Base-by-base conservation (phyloP, 2,797 vertebrate species). In the Pseudochromis fuscus region DNA sequence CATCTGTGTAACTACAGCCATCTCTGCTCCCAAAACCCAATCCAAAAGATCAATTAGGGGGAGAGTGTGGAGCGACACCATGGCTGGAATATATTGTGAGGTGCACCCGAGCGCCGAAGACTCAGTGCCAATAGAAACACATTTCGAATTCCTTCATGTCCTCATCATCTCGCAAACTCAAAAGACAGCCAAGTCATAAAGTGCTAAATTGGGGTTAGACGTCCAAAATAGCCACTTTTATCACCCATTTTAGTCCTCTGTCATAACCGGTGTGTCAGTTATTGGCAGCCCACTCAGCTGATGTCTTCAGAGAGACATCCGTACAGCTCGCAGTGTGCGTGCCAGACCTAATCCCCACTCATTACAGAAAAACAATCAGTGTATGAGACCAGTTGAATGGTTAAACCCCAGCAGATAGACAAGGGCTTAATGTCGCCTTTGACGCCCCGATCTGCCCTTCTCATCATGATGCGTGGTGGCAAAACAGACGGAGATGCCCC, bases 391-490 rank as follows among this genome's bases (percentile, higher is more conserved):
- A 82, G 85, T 82, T 88, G 83, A 90, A 88, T 77, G 84, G 51
- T 72, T 55, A 48, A 82, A 77, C 74, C 81, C 71, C 78, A 56
- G 65, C n/a, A 57, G 77, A 85, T 31, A 75, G 76, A 88, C 72
- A 81, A 75, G 77, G 71, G 87, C 85, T 91, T 89, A 91, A 94
- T 91, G 88, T 86, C 57, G 25, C 72, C 85, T 81, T 67, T 87
- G 82, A 87, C 85, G 67, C 79, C 50, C 73, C 82, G 75, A 70
- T 82, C 83, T 82, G 76, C 76, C 79, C 79, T 72, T 33, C 79
- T 58, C 81, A 76, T 90, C 88, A 72, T 66, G 38, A 84, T 69
- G 87, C 67, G 85, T 75, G 83, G 79, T 87, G 87, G 79, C 83
- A 86, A n/a, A 89, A 89, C 82, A 88, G 88, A 82, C 82, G 72